These are phyloP conservation scores for Eidolon helvum DNA, from an alignment of 2,113 vertebrate genomes.

Conservation along the genomic window DNA sequence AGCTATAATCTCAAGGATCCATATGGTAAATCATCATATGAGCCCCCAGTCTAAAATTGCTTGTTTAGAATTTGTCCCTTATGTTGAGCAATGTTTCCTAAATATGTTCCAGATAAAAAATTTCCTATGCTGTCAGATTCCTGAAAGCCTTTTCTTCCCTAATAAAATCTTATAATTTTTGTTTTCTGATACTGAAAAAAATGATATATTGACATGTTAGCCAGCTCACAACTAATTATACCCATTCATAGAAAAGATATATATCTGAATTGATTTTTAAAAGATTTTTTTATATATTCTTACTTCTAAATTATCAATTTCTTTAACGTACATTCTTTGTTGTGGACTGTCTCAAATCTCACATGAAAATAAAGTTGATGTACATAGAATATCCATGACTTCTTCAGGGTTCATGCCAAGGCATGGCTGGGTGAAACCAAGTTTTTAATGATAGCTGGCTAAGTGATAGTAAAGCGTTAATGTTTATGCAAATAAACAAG, in stretches of 20 bases:
- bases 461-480: neutral
- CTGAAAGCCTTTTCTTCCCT: neutral
- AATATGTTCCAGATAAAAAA: neutral
- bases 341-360: neutral
- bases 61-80: neutral
- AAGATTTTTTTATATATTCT: neutral
- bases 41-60: neutral
- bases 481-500: neutral
- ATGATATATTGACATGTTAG: neutral
- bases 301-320: neutral
- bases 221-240: neutral
- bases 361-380: neutral
- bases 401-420: neutral
- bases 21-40: neutral
- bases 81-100: neutral
- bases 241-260: neutral
- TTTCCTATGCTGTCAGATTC: neutral
- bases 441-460: neutral
- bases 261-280: neutral
- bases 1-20: neutral
- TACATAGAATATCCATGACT: neutral
- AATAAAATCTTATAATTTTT: neutral
- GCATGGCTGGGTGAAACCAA: neutral
- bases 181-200: neutral
- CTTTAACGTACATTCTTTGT: neutral